A percentile compares a stretch with the other conserved stretches of the same genome.
Conservation (phyloP, 1,140 invertebrate species). For the Eueides isabella region DNA sequence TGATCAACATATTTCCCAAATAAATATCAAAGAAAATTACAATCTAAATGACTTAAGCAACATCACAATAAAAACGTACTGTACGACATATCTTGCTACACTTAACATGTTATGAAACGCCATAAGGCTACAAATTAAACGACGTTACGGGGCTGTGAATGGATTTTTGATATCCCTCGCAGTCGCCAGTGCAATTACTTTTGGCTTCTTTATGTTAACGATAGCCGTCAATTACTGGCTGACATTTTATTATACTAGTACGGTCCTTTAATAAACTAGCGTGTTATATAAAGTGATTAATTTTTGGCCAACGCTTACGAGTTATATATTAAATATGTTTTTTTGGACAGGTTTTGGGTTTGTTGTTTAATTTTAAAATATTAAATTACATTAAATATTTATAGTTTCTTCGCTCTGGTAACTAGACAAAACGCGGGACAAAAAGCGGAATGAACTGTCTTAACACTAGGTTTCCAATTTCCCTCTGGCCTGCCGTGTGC, state of each 20-base stretch:
- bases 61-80: not conserved
- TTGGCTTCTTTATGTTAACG: constrained; percentile 10
- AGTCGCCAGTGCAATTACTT: constrained; percentile 10
- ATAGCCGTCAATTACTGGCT: constrained; percentile 1
- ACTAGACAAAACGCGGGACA: too few species aligned
- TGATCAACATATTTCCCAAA: too few species aligned
- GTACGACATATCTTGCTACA: not conserved
- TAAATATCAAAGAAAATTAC: too few species aligned
- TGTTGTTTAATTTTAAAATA: too few species aligned
- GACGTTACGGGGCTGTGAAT: not conserved
- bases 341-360: not conserved
- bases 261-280: not conserved
- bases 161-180: constrained; percentile 7
- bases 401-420: too few species aligned
- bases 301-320: not conserved
- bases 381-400: too few species aligned
- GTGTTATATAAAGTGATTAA: constrained; percentile 10
- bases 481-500: too few species aligned
- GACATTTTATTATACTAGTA: constrained; percentile 7
- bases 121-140: not conserved
- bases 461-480: too few species aligned
- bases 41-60: not conserved
- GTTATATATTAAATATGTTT: not conserved
- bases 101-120: constrained; percentile 1
- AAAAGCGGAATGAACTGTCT: too few species aligned